Percentiles rank a stretch among this genome's conserved stretches.
Evolutionary conservation across 2,113 vertebrate species (phyloP).

Genomic region (Vulpes ferrilata): DNA sequence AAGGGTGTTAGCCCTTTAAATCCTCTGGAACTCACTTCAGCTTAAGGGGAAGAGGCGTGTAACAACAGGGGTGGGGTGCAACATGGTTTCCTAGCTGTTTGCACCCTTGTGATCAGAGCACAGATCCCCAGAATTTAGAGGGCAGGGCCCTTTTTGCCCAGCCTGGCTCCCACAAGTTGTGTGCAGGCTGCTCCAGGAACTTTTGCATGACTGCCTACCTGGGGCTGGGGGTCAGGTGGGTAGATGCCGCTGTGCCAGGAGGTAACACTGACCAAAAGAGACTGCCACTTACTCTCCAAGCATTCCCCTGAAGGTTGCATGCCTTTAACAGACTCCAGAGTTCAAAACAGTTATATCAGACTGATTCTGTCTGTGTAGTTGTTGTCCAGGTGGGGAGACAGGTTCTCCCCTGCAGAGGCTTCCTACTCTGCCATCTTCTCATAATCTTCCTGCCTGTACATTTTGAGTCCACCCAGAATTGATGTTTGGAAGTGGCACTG

Average conservation of each 20-base stretch:
- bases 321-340: not conserved
- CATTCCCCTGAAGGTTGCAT: not conserved
- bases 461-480: not conserved
- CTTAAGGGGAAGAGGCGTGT: not conserved
- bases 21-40: not conserved
- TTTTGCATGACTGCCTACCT: fast-evolving
- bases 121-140: not conserved
- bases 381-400: not conserved
- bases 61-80: not conserved
- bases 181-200: not conserved
- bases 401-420: too few relatives aligned
- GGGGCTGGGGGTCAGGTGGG: not conserved
- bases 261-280: not conserved
- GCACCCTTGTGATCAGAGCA: not conserved
- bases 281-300: fast-evolving
- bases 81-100: not conserved
- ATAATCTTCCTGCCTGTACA: not conserved
- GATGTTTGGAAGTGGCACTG: not conserved
- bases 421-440: not conserved
- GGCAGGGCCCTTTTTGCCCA: not conserved
- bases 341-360: not conserved
- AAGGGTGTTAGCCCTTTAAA: too few relatives aligned
- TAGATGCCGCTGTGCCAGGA: too few relatives aligned
- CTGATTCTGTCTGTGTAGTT: not conserved
- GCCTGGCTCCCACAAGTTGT: not conserved